These are phyloP conservation scores for Rhyacophila evoluta DNA, from an alignment of 2,888 invertebrate genomes.

Conservation along the genomic window DNA sequence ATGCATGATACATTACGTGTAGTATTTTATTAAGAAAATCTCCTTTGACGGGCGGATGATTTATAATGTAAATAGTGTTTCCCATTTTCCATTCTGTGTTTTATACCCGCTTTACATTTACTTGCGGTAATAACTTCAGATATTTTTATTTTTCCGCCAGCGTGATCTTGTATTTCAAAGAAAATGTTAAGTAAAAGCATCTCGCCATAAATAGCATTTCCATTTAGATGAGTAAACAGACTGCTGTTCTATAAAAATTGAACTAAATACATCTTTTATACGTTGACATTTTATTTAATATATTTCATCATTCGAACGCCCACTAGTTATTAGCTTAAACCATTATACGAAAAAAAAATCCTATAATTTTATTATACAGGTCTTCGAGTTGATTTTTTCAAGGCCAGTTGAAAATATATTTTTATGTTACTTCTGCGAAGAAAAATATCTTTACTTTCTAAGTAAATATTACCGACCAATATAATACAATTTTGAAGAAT, in stretches of 20 bases:
- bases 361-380: no score
- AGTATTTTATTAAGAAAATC: constrained; percentile 53
- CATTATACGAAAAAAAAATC: no score
- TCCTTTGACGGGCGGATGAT: constrained; percentile 51
- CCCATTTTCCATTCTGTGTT: constrained; percentile 32
- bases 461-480: no score
- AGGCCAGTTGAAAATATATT: no score
- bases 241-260: background rate
- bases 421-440: no score
- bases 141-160: constrained; percentile 36
- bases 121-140: constrained; percentile 39
- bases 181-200: constrained; percentile 28
- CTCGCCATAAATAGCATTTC: constrained; percentile 26
- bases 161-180: constrained; percentile 35
- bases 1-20: constrained; percentile 46
- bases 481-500: no score
- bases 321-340: no score
- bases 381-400: no score
- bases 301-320: no score
- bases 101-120: constrained; percentile 35
- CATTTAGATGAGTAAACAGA: background rate
- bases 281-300: no score
- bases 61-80: constrained; percentile 51
- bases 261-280: no score
- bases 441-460: no score